Base-by-base conservation (phyloP, 2,797 vertebrate species). In the Helarctos malayanus region DNA sequence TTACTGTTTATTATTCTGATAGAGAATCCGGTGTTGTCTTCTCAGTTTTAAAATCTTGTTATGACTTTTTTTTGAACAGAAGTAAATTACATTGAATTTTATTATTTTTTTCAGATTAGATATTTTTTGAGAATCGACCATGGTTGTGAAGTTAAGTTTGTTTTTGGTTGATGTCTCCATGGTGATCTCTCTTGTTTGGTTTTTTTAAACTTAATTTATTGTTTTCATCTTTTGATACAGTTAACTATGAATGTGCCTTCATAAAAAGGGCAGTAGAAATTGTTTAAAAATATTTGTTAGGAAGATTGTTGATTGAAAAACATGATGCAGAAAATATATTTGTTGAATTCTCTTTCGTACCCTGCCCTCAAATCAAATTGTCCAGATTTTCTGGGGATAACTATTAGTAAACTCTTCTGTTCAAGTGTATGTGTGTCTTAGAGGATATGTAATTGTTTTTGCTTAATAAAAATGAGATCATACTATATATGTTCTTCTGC, bases 1-100 rank as follows among this genome's bases (percentile, higher is more conserved):
- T 69, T 82, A 21, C 4, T 92, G 38, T 15, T 93, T 59, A 82
- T 87, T 94, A 68, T 89, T 94, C 11, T 89, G 35, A 71, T 41
- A 54, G 23, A 63, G 54, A 97, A 94, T 92, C 13, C 35, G 71
- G 8, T 73, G 3, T 90, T 88, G 47, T 47, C 78, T 94, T 94
- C 19, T 76, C 23, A 65, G 18, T 81, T 96, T 94, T 69, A 85
- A 92, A 89, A 69, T 87, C 11, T 35, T 82, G 12, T 81, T 93
- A 95, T 69, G 63, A 38, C 14, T 86, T 68, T 82, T 92, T 81
- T 63, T 89, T 49, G 25, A 82, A 47, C 23, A 54, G 75, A 94
- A 54, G 2, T 91, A 57, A 88, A 57, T 75, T 16, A 63, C 27
- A 71, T 56, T 92, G 47, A 80, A 27, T 86, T 92, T 81, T 78